A percentile compares a stretch with the other conserved stretches of the same genome.
These are phyloP conservation scores for Cantharis flavilabris DNA, from an alignment of 2,888 invertebrate species.

Conservation along the genomic window DNA sequence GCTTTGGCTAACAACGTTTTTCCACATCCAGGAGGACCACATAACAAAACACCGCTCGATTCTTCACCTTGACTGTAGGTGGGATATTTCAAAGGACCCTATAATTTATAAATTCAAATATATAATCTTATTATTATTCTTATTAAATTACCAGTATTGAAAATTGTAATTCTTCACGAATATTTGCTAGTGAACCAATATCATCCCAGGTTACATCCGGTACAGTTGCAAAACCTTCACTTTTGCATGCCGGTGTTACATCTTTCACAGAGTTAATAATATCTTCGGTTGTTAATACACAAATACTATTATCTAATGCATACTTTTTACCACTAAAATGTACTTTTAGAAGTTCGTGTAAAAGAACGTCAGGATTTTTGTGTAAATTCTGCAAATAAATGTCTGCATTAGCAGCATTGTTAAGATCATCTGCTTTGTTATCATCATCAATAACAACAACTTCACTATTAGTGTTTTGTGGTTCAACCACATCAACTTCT, in stretches of 20 bases:
- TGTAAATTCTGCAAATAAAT: conserved; percentile 18
- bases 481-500: conserved; percentile 42
- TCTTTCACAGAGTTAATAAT: conserved; percentile 77
- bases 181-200: conserved; percentile 87
- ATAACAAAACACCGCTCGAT: conserved; percentile 88
- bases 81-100: conserved; percentile 89
- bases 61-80: conserved; percentile 80
- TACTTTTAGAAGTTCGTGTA: conserved; percentile 7
- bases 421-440: conserved; percentile 32
- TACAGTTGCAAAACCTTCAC: conserved; percentile 97
- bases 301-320: conserved; percentile 54
- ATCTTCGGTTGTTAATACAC: conserved; percentile 74
- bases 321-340: neutral
- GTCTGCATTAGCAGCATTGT: conserved; percentile 4
- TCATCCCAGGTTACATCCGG: conserved; percentile 98
- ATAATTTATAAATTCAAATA: conserved; percentile 31
- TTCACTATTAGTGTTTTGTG: conserved; percentile 54
- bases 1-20: conserved; percentile 98
- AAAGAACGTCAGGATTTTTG: conserved; percentile 11
- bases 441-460: conserved; percentile 38
- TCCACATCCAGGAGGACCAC: conserved; percentile 96
- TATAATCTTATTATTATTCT: conserved; percentile 22
- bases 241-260: conserved; percentile 90
- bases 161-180: conserved; percentile 87
- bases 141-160: conserved; percentile 87